phyloP scores from a whole-genome alignment of 2,888 invertebrate species.

The Anoplius nigerrimus region DNA sequence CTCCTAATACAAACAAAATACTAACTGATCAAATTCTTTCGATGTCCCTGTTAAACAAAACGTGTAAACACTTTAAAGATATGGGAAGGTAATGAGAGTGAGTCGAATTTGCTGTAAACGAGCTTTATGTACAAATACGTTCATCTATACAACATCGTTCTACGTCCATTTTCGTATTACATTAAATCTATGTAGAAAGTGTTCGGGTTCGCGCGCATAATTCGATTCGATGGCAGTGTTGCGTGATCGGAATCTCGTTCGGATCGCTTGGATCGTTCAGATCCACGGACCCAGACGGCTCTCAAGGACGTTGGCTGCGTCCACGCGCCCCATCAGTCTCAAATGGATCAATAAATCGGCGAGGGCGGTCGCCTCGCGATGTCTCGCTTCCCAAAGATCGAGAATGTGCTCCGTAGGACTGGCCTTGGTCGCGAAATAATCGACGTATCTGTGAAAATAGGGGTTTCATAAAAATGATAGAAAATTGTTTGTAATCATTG shows the following conservation, averaged over 20 bases:
- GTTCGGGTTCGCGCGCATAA: constrained; percentile 30
- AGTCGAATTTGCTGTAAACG: constrained; percentile 54
- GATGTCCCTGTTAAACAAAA: too few relatives aligned
- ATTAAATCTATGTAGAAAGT: constrained; percentile 56
- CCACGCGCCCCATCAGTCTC: constrained; percentile 88
- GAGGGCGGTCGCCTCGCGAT: constrained; percentile 86
- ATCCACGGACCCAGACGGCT: constrained; percentile 65
- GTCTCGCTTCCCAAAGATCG: constrained; percentile 94
- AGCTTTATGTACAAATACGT: constrained; percentile 63
- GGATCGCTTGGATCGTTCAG: constrained; percentile 45
- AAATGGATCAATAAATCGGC: constrained; percentile 88
- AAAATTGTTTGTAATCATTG: too few relatives aligned
- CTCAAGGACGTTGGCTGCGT: constrained; percentile 88
- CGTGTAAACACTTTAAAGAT: too few relatives aligned
- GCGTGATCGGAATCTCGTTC: constrained; percentile 19
- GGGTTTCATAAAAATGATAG: too few relatives aligned
- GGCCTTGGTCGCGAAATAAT: constrained; percentile 95
- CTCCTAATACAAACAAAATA: too few relatives aligned
- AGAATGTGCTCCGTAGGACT: constrained; percentile 96
- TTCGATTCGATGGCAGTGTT: constrained; percentile 31
- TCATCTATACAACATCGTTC: constrained; percentile 49
- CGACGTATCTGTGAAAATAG: constrained; percentile 81
- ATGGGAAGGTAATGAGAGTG: not conserved
- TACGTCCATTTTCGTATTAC: constrained; percentile 43
- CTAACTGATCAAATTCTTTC: too few relatives aligned